These are phyloP conservation scores for Oncorhynchus tshawytscha DNA, from an alignment of 2,113 vertebrate genomes.

Conservation along the genomic window DNA sequence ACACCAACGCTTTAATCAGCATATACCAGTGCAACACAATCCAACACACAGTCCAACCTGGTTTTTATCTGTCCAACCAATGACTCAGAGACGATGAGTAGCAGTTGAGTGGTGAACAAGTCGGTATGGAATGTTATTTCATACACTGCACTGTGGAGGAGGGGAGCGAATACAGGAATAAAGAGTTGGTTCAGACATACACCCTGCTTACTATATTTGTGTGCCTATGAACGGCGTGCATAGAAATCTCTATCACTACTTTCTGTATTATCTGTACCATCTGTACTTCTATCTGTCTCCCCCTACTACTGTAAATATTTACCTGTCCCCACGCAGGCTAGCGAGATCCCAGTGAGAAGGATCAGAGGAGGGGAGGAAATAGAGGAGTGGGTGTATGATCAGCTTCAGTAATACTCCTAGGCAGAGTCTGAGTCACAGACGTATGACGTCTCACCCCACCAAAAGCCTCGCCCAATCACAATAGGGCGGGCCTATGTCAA, in stretches of 20 bases:
- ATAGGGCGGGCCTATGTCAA: neutral
- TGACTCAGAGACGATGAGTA: neutral
- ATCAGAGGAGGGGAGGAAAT: neutral
- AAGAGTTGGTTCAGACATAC: neutral
- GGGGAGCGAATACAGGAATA: constrained; percentile 18
- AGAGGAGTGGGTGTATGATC: constrained; percentile 39
- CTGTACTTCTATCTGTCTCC: neutral
- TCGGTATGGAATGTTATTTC: constrained; percentile 29
- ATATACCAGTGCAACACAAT: neutral
- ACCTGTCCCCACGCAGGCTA: constrained; percentile 6
- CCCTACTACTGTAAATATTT: neutral
- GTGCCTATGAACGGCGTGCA: neutral
- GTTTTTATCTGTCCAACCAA: neutral
- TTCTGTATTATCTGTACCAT: too few species aligned
- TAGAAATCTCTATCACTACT: neutral
- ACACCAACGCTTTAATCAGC: neutral
- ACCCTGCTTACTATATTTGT: neutral
- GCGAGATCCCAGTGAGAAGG: constrained; percentile 22
- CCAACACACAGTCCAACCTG: neutral
- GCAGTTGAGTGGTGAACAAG: constrained; percentile 13
- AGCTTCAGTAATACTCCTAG: constrained; percentile 33
- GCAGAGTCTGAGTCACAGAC: constrained; percentile 65
- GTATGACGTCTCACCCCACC: constrained; percentile 19
- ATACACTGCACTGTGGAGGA: constrained; percentile 26
- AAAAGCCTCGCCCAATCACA: constrained; percentile 22